Base-by-base conservation (phyloP, 2,888 invertebrate genomes). In the Erebia epiphron region DNA sequence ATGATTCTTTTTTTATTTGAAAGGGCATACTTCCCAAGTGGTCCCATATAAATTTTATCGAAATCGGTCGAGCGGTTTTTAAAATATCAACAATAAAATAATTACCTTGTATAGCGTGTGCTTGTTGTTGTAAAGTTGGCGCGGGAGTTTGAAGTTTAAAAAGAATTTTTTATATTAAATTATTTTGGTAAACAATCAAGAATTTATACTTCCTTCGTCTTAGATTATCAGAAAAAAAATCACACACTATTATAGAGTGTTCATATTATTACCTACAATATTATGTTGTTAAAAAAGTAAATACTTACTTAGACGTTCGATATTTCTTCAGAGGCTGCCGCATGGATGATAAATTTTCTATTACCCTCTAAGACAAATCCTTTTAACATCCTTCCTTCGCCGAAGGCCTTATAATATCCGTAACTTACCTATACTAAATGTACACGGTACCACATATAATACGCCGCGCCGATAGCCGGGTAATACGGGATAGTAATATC, bases 401-500 rank as follows among this genome's bases (percentile, higher is more conserved):
- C 82, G 83, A 83, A 83, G 84, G 83, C 82, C 80, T 76, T 79
- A 83, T 80, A 85, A 86, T 86, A 85, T 86, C 73, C 73, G 73
- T 71, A 62, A 57, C 13, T n/a, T n/a, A n/a, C n/a, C 10, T 18
- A 16, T 54, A 54, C 54, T 16, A 16, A 21, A 10, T 57, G 18
- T 18, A 56, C 82, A 67, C 70, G 67, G 68, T 71, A 76, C 74
- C 75, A 74, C 76, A 77, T 79, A 76, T 78, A 72, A 77, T 70
- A 75, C 79, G 79, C 80, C 79, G 79, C 79, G 79, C 80, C 79
- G 79, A 86, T 85, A 85, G 80, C 83, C 85, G 85, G 86, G 85
- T 89, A 84, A 86, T 83, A 82, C 79, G 80, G 57, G 82, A 80
- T 85, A 82, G 83, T 82, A 89, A 90, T 90, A 90, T 90, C 90